phyloP scores from a whole-genome alignment of 2,113 vertebrate species.

The Ctenodactylus gundi region DNA sequence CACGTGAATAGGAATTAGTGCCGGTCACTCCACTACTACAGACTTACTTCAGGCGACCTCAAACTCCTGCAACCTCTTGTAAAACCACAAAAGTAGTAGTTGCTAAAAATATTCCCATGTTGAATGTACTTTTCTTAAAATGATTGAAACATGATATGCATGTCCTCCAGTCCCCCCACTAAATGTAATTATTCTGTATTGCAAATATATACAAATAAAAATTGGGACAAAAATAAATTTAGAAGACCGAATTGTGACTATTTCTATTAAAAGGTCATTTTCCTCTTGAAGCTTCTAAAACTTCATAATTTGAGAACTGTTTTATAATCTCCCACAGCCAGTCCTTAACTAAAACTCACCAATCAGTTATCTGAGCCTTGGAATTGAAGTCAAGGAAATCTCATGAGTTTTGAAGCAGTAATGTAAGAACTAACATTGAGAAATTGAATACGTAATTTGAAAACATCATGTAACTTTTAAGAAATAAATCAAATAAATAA shows the following conservation, averaged over 20 bases:
- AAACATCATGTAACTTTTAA: neutral
- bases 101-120: neutral
- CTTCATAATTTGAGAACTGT: neutral
- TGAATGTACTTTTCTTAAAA: too few species aligned
- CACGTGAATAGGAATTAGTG: neutral
- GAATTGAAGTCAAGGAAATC: constrained; percentile 27
- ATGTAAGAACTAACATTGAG: neutral
- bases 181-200: too few species aligned
- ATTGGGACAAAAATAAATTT: too few species aligned
- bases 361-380: neutral
- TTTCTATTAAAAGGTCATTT: constrained; percentile 35
- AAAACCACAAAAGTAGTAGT: neutral
- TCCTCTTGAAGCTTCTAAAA: neutral
- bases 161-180: too few species aligned
- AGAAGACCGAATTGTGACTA: neutral
- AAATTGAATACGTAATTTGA: neutral
- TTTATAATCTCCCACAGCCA: neutral
- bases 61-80: neutral
- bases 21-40: neutral
- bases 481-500: constrained; percentile 7
- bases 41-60: too few species aligned
- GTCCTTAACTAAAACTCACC: neutral
- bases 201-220: too few species aligned
- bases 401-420: constrained; percentile 2
- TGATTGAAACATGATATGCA: too few species aligned